Evolutionary conservation across 2,888 invertebrate species (phyloP).

Genomic region (Zygogramma bicolorata): DNA sequence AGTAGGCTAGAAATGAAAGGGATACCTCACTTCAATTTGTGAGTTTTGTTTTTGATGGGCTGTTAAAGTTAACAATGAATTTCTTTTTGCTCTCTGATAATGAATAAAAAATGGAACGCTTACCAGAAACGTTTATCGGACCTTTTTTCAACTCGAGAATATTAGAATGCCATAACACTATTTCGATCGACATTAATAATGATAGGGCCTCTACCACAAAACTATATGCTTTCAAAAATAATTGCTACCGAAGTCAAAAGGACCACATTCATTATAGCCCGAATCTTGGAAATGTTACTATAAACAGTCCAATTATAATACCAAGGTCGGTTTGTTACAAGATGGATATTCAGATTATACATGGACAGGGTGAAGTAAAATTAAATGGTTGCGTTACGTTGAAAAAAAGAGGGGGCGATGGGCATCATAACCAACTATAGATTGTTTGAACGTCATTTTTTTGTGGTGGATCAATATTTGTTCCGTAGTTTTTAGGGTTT

Average conservation of each 20-base stretch:
- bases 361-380: not conserved
- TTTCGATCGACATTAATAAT: constrained; percentile 17
- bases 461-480: too few relatives aligned
- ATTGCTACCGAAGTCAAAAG: constrained; percentile 28
- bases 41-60: too few relatives aligned
- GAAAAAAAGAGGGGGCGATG: too few relatives aligned
- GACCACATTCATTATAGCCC: constrained; percentile 20
- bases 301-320: constrained; percentile 13
- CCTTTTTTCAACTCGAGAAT: not conserved
- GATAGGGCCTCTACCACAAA: constrained; percentile 21
- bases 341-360: constrained; percentile 13
- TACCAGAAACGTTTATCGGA: not conserved
- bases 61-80: too few relatives aligned
- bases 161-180: not conserved
- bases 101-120: not conserved
- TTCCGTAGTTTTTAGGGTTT: too few relatives aligned
- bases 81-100: too few relatives aligned
- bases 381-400: too few relatives aligned
- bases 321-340: not conserved
- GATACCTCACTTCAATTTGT: too few relatives aligned
- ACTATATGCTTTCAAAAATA: constrained; percentile 37
- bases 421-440: too few relatives aligned
- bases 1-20: too few relatives aligned
- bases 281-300: constrained; percentile 7
- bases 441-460: too few relatives aligned